Conservation (phyloP, 1,140 invertebrate genomes). For the Tyrophagus putrescentiae region DNA sequence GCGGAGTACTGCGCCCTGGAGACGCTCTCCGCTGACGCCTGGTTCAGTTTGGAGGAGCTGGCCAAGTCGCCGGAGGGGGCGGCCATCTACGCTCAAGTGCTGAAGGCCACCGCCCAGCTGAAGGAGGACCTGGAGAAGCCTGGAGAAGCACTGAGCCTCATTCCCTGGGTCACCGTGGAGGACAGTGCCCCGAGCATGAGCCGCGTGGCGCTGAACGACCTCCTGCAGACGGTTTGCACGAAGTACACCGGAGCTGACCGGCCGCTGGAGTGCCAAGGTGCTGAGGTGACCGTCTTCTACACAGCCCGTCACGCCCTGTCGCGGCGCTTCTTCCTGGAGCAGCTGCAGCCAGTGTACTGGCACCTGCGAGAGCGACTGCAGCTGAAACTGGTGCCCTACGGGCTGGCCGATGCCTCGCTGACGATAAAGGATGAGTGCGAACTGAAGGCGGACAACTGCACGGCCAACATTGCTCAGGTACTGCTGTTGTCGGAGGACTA, state of each 20-base stretch:
- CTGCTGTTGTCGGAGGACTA: not conserved
- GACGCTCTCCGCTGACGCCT: conserved; percentile 6
- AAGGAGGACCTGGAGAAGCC: no score
- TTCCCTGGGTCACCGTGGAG: conserved; percentile 16
- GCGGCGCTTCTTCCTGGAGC: conserved; percentile 18
- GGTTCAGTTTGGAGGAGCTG: not conserved
- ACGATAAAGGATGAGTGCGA: conserved; percentile 5
- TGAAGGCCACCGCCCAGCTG: no score
- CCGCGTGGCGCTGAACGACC: not conserved
- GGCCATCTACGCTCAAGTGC: not conserved
- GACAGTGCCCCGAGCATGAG: conserved; percentile 14
- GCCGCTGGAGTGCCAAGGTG: conserved; percentile 18
- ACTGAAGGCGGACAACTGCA: not conserved
- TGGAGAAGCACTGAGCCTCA: not conserved
- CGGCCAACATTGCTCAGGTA: conserved; percentile 14
- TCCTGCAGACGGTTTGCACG: conserved; percentile 16
- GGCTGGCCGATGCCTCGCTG: not conserved
- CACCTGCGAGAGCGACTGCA: conserved; percentile 14
- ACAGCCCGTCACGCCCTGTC: conserved; percentile 13
- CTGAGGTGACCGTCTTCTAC: conserved; percentile 14
- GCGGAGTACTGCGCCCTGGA: conserved; percentile 8
- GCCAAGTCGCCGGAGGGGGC: not conserved
- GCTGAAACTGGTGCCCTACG: conserved; percentile 19
- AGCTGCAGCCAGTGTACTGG: conserved; percentile 10
- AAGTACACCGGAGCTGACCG: conserved; percentile 14